phyloP scores from a whole-genome alignment of 2,888 invertebrate species.

The Ethmia dodecea region DNA sequence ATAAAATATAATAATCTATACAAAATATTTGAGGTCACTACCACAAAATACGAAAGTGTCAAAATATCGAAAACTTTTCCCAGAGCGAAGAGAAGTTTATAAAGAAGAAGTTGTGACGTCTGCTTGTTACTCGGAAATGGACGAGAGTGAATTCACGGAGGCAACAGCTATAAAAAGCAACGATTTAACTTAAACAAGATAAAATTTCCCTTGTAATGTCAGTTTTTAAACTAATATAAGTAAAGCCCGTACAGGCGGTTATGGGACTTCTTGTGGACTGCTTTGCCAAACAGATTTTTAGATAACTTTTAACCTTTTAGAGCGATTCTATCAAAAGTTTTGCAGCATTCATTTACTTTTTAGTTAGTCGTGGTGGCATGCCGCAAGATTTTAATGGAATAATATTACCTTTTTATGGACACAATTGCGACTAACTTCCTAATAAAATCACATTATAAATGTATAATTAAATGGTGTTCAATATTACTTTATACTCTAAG shows the following conservation, averaged over 20 bases:
- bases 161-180: conserved; percentile 43
- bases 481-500: no score
- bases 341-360: no score
- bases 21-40: conserved; percentile 2
- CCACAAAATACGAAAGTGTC: background rate
- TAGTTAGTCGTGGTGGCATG: no score
- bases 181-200: conserved; percentile 50
- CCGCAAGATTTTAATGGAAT: no score
- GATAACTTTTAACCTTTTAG: conserved; percentile 27
- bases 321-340: conserved; percentile 17
- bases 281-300: conserved; percentile 34
- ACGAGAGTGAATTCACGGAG: conserved; percentile 28
- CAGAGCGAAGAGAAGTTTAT: conserved; percentile 4
- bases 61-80: conserved; percentile 1
- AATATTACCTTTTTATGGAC: no score
- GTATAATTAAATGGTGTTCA: no score
- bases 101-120: conserved; percentile 2
- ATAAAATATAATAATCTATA: no score
- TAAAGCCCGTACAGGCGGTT: conserved; percentile 4
- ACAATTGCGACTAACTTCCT: no score
- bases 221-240: conserved; percentile 41
- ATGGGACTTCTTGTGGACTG: background rate
- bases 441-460: no score
- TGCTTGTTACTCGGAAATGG: background rate
- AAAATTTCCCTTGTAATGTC: conserved; percentile 47